These are phyloP conservation scores for Sigmodon hispidus DNA, from an alignment of 2,113 vertebrate species.

Conservation along the genomic window DNA sequence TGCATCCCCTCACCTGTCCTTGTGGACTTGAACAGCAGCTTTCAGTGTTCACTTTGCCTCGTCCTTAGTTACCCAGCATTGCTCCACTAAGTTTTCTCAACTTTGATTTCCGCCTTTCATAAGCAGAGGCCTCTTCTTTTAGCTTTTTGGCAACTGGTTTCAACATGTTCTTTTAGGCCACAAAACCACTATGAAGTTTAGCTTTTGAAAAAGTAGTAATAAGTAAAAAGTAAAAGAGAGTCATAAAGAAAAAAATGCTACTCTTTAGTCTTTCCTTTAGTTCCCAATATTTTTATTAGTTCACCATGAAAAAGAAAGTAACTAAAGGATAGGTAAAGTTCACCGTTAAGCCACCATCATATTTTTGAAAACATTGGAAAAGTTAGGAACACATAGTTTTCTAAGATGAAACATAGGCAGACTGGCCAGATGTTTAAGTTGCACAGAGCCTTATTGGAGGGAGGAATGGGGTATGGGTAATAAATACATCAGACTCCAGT, in stretches of 20 bases:
- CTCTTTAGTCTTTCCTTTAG: not conserved
- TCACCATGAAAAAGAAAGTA: not conserved
- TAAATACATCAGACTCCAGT: too few relatives aligned
- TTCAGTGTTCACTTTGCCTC: not conserved
- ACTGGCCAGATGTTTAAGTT: not conserved
- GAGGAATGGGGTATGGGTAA: too few relatives aligned
- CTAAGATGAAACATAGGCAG: not conserved
- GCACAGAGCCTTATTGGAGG: not conserved
- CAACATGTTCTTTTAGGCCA: not conserved
- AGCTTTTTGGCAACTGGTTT: not conserved
- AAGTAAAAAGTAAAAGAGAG: slow-evolving; percentile 10
- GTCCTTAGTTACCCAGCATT: too few relatives aligned
- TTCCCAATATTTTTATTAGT: not conserved
- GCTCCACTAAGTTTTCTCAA: not conserved
- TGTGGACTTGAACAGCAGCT: not conserved
- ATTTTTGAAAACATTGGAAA: not conserved
- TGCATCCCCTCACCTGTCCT: not conserved
- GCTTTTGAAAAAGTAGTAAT: not conserved
- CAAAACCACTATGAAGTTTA: not conserved
- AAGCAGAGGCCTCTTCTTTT: not conserved
- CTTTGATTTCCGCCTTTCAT: not conserved
- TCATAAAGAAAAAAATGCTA: not conserved
- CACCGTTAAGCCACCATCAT: too few relatives aligned
- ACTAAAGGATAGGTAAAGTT: too few relatives aligned
- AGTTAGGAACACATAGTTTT: not conserved